phyloP scores from a whole-genome alignment of 2,888 invertebrate genomes.

The Mimumesa dahlbomi region DNA sequence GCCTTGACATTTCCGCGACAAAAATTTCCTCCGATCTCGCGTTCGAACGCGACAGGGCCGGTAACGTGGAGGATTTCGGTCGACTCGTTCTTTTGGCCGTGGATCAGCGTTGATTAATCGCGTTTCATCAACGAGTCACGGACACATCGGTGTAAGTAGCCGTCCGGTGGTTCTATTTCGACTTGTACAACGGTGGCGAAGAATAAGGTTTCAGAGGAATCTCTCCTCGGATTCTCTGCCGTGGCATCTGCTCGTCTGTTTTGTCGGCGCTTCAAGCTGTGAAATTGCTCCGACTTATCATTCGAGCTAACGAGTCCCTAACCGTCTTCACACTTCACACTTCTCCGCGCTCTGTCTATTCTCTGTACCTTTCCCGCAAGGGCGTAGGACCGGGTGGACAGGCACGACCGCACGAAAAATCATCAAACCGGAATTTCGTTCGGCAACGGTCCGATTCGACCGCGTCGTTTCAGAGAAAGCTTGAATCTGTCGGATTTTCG shows the following conservation, averaged over 20 bases:
- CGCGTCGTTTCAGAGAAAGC: too few species aligned
- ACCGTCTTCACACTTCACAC: slow-evolving; percentile 75
- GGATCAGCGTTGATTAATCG: slow-evolving; percentile 20
- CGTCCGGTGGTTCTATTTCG: slow-evolving; percentile 38
- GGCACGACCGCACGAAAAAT: too few species aligned
- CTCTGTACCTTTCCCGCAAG: slow-evolving; percentile 56
- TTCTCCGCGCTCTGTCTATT: slow-evolving; percentile 63
- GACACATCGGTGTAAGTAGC: slow-evolving; percentile 31
- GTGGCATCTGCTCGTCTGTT: slow-evolving; percentile 56
- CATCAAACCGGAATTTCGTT: too few species aligned
- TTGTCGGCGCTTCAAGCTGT: slow-evolving; percentile 72
- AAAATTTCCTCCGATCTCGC: too few species aligned
- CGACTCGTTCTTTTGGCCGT: background rate
- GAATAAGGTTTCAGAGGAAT: slow-evolving; percentile 50
- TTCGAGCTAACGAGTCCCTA: slow-evolving; percentile 77
- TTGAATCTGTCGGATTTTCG: too few species aligned
- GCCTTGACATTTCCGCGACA: too few species aligned
- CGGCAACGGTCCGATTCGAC: too few species aligned
- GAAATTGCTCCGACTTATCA: slow-evolving; percentile 79
- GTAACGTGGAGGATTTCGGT: slow-evolving; percentile 34
- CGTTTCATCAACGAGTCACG: background rate
- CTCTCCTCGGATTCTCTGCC: slow-evolving; percentile 25
- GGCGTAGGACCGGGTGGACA: slow-evolving; percentile 57
- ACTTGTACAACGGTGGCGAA: slow-evolving; percentile 45
- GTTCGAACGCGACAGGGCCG: too few species aligned